Conservation (phyloP, 2,888 invertebrate genomes). For the Thereva nobilitata region DNA sequence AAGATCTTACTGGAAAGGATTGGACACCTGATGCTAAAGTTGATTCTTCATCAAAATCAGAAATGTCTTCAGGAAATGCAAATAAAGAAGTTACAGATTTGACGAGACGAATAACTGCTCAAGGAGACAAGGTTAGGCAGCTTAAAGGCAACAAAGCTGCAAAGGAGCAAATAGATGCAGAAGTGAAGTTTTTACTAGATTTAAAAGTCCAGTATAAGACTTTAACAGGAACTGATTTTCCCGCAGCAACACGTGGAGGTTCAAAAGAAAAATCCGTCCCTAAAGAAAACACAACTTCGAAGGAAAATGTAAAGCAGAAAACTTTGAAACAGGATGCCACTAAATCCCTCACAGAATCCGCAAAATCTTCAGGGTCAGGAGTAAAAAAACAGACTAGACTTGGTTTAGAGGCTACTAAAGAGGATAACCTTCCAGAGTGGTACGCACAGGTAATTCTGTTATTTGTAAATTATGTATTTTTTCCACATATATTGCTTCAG, state of each 20-base stretch:
- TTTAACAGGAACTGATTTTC: constrained; percentile 60
- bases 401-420: constrained; percentile 91
- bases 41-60: constrained; percentile 38
- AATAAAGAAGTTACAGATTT: constrained; percentile 48
- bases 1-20: constrained; percentile 59
- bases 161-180: constrained; percentile 59
- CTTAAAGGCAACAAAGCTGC: constrained; percentile 61
- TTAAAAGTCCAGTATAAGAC: constrained; percentile 69
- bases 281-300: constrained; percentile 46
- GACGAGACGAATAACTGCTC: constrained; percentile 61
- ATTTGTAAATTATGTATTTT: not conserved
- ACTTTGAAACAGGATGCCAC: constrained; percentile 45
- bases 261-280: constrained; percentile 47
- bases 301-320: constrained; percentile 49
- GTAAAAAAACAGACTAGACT: constrained; percentile 90
- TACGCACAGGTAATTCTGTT: constrained; percentile 76
- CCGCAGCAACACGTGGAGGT: constrained; percentile 55
- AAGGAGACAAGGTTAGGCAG: constrained; percentile 65
- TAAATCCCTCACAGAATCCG: constrained; percentile 49
- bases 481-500: constrained; percentile 47
- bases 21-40: constrained; percentile 55
- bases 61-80: constrained; percentile 44
- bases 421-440: constrained; percentile 94
- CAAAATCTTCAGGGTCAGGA: constrained; percentile 49
- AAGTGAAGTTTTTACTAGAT: constrained; percentile 60